These are phyloP conservation scores for Anguilla rostrata DNA, from an alignment of 2,113 vertebrate genomes.

Conservation along the genomic window DNA sequence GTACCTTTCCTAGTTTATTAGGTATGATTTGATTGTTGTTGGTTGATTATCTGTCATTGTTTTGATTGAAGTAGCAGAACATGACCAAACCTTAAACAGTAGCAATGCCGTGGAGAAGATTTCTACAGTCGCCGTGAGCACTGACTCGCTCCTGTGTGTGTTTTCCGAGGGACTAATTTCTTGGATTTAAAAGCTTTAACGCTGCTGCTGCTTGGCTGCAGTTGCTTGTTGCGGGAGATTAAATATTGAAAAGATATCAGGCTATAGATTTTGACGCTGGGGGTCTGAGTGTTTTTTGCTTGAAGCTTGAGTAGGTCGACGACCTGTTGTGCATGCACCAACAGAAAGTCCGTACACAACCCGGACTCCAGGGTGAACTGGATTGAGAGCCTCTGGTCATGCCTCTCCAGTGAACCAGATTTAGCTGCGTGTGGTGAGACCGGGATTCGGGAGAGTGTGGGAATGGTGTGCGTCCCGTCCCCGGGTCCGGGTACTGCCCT, in stretches of 20 bases:
- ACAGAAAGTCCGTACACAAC: conserved; percentile 5
- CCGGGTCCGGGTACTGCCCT: not conserved
- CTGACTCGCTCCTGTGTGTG: not conserved
- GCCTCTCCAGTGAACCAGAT: conserved; percentile 46
- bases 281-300: not conserved
- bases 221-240: not conserved
- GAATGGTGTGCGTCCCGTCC: not conserved
- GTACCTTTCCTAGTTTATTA: conserved; percentile 26
- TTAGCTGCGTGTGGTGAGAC: conserved; percentile 5
- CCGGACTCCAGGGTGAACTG: conserved; percentile 24
- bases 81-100: conserved; percentile 8
- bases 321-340: conserved; percentile 9
- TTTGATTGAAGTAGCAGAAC: conserved; percentile 1
- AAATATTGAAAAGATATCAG: not conserved
- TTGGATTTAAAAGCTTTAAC: conserved; percentile 16
- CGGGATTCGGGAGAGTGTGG: not conserved
- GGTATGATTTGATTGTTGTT: conserved; percentile 19
- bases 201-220: not conserved
- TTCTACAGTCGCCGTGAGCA: not conserved
- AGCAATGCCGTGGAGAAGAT: not conserved
- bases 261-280: not conserved
- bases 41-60: conserved; percentile 29
- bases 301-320: not conserved
- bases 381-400: conserved; percentile 45
- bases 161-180: conserved; percentile 7